phyloP scores from a whole-genome alignment of 2,888 invertebrate species.

The Anthoptus insignis region DNA sequence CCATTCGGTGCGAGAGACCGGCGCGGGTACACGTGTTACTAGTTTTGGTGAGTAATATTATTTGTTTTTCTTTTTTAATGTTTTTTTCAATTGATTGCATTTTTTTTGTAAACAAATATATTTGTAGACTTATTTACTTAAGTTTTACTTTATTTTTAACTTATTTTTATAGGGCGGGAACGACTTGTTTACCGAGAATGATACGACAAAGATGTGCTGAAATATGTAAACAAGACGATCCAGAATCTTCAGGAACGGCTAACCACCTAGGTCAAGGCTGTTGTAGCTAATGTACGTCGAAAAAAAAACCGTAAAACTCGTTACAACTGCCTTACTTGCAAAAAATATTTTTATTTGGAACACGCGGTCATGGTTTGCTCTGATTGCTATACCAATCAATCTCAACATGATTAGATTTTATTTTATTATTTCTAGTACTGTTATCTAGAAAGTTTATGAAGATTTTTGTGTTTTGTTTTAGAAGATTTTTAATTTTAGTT shows the following conservation, averaged over 20 bases:
- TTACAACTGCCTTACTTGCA: conserved; percentile 31
- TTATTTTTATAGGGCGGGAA: too few relatives aligned
- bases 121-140: too few relatives aligned
- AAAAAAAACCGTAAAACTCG: conserved; percentile 36
- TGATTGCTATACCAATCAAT: conserved; percentile 33
- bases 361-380: conserved; percentile 30
- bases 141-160: too few relatives aligned
- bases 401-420: conserved; percentile 18
- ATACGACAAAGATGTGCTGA: conserved; percentile 21
- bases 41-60: too few relatives aligned
- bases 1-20: too few relatives aligned
- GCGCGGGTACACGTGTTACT: too few relatives aligned
- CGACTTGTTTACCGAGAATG: conserved; percentile 35
- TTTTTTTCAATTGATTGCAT: too few relatives aligned
- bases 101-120: too few relatives aligned
- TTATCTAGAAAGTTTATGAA: conserved; percentile 27
- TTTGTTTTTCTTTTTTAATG: too few relatives aligned
- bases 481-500: conserved; percentile 32
- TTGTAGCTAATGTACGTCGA: conserved; percentile 31
- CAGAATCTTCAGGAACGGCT: conserved; percentile 10
- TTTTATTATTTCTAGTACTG: conserved; percentile 30
- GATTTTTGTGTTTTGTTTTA: conserved; percentile 33
- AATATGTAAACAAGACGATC: conserved; percentile 29
- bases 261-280: conserved; percentile 23
- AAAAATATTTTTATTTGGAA: conserved; percentile 33